phyloP scores from a whole-genome alignment of 2,888 invertebrate species.

The Rhagonycha lutea region DNA sequence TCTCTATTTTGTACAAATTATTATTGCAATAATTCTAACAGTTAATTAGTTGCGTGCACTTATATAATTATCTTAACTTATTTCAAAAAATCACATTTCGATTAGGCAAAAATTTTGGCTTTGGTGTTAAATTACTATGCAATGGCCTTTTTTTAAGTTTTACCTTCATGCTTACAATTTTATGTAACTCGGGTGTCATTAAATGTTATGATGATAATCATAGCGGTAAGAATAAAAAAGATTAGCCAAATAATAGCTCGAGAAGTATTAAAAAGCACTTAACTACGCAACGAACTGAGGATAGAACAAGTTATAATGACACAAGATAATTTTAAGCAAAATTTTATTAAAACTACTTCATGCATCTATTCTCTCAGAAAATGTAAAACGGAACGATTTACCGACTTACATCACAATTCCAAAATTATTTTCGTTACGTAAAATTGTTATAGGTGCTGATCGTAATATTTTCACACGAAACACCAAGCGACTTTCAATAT shows the following conservation, averaged over 20 bases:
- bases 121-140: background rate
- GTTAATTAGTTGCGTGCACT: background rate
- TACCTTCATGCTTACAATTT: conserved; percentile 4
- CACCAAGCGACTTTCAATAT: background rate
- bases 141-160: background rate
- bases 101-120: background rate
- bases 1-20: background rate
- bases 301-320: background rate
- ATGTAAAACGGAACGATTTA: background rate
- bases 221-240: conserved; percentile 3
- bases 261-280: conserved; percentile 3
- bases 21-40: background rate
- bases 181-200: conserved; percentile 1
- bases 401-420: background rate
- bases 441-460: background rate
- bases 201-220: conserved; percentile 4
- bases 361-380: background rate
- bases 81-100: background rate
- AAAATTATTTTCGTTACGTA: background rate
- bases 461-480: background rate
- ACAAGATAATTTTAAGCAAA: background rate
- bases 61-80: background rate
- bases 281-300: conserved; percentile 1
- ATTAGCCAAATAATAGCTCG: background rate
- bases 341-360: background rate